A percentile compares a stretch with the other conserved stretches of the same genome.
Evolutionary conservation across 2,797 vertebrate species (phyloP).

Genomic region (Fistularia commersonii): DNA sequence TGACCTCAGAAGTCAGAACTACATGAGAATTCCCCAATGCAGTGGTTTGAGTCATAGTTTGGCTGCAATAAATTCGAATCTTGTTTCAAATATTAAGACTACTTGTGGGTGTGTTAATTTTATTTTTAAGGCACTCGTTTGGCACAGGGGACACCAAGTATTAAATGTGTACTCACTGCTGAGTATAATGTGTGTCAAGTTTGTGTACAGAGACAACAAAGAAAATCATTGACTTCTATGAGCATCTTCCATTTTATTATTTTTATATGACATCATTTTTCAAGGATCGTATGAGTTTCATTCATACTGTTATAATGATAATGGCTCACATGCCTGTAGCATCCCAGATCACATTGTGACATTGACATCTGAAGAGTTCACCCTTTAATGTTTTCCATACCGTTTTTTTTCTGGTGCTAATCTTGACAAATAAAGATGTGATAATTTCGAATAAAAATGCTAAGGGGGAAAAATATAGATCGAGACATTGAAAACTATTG

Average conservation of each 20-base stretch:
- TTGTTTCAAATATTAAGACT: constrained; percentile 41
- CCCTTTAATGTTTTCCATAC: too few species aligned
- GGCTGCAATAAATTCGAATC: constrained; percentile 45
- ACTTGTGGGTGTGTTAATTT: constrained; percentile 33
- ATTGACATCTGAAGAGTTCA: too few species aligned
- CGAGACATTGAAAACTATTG: too few species aligned
- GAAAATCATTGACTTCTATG: neutral
- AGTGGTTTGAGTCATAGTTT: constrained; percentile 55
- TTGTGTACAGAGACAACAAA: neutral
- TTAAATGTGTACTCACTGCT: constrained; percentile 11
- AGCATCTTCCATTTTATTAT: neutral
- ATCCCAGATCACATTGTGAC: too few species aligned
- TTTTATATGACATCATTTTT: neutral
- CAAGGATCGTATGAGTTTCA: too few species aligned
- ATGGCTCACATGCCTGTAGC: too few species aligned
- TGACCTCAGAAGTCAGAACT: constrained; percentile 26
- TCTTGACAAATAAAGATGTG: too few species aligned
- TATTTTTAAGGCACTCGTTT: constrained; percentile 38
- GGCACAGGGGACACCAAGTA: constrained; percentile 3
- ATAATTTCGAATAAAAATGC: too few species aligned
- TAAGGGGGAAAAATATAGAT: too few species aligned
- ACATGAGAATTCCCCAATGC: constrained; percentile 49
- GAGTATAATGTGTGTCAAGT: neutral
- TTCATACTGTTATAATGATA: too few species aligned
- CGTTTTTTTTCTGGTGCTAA: too few species aligned